Base-by-base conservation (phyloP, 2,888 invertebrate species). In the Baccha elongata region DNA sequence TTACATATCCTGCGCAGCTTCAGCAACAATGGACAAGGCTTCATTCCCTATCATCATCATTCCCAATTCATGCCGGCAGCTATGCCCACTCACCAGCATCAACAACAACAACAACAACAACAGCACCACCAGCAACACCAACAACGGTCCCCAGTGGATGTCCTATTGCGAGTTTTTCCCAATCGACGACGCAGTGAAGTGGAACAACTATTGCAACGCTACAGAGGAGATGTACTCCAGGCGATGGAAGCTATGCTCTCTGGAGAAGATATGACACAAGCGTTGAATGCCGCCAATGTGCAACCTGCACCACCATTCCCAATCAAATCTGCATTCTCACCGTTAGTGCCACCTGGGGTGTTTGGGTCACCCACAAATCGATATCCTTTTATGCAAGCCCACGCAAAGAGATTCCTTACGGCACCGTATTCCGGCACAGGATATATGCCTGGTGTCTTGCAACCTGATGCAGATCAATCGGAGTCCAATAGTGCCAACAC, bases 201-300 rank as follows among this genome's bases (percentile, higher is more conserved):
- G 1, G 98, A 98, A 89, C 93, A 95, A 3, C 93, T 97, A 48
- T 92, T 98, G 17, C 94, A 96, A 85, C 93, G 96, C 79, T 96
- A 95, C 89, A 94, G 96, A 89, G 97, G 97, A 0, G 98, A 98
- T 89, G 96, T 97, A 0, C 94, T 98, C 0, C 95, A 97, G 86
- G 97, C 98, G 0, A 98, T 98, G 94, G 98, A 98, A 88, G 94
- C 96, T 88, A 94, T 98, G 93, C 93, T 96, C 11, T 94, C 94
- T 84, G 94, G 94, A 1, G 92, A 92, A 74, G 89, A 91, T 76
- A 85, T 89, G 62, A 86, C 87, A 1, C 88, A 88, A 75, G 87
- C 88, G 23, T 72, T 88, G 6, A 85, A 79, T 29, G 85, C 87
- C 42, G 86, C 88, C 8, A 88, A 87, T 79, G 88, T 89, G 19